Evolutionary conservation across 2,888 invertebrate species (phyloP).

Genomic region (Amiota communis): DNA sequence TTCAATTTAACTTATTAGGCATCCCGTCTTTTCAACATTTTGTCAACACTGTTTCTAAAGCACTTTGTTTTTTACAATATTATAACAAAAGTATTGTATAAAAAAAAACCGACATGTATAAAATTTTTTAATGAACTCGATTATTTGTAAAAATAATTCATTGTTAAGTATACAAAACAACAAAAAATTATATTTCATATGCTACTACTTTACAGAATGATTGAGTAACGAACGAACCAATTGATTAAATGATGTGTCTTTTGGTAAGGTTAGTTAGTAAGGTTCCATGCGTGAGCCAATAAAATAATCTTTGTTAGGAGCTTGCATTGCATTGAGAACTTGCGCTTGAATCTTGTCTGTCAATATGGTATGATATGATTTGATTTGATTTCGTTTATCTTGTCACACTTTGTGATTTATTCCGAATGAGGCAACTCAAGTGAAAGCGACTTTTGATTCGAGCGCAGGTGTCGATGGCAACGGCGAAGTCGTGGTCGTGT

Average conservation of each 20-base stretch:
- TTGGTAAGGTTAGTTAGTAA: not conserved
- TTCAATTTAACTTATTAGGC: constrained; percentile 65
- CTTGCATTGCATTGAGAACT: not conserved
- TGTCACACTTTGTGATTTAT: too few relatives aligned
- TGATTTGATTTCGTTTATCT: too few relatives aligned
- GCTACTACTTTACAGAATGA: not conserved
- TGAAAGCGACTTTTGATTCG: not conserved
- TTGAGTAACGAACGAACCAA: not conserved
- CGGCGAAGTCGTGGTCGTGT: not conserved
- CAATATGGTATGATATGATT: too few relatives aligned
- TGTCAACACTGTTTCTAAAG: constrained; percentile 49
- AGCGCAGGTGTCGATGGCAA: not conserved
- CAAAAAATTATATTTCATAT: not conserved
- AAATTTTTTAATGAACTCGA: not conserved
- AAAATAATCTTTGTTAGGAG: not conserved
- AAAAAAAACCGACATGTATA: not conserved
- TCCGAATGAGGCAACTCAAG: too few relatives aligned
- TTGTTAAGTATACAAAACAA: not conserved
- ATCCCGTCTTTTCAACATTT: constrained; percentile 47
- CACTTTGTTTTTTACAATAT: constrained; percentile 37
- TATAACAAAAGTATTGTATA: not conserved
- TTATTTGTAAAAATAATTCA: too few relatives aligned
- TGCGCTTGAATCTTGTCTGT: constrained; percentile 9
- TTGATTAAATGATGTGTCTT: not conserved
- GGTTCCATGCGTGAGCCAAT: not conserved